Percentiles rank a stretch among this genome's conserved stretches.
Evolutionary conservation across 2,888 invertebrate species (phyloP).

Genomic region (Drosophila parthenogenetica): DNA sequence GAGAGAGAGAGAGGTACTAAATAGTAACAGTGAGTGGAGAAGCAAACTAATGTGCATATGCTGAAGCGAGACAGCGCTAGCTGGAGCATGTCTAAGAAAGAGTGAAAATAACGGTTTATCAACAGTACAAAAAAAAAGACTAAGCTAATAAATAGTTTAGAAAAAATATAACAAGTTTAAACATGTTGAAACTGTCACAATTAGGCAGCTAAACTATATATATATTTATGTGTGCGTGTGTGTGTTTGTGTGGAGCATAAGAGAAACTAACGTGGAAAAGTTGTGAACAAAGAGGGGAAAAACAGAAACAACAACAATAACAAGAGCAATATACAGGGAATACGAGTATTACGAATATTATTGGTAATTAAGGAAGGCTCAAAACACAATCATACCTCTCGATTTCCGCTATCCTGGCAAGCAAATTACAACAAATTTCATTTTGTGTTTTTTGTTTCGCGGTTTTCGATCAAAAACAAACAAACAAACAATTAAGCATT

Average conservation of each 20-base stretch:
- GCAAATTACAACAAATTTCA: constrained; percentile 85
- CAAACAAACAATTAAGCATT: constrained; percentile 57
- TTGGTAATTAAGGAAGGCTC: constrained; percentile 63
- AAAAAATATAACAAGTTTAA: not conserved
- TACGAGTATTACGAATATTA: constrained; percentile 26
- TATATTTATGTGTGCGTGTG: not conserved
- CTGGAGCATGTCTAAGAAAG: constrained; percentile 32
- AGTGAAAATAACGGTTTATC: constrained; percentile 18
- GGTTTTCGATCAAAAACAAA: constrained; percentile 79
- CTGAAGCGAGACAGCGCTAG: constrained; percentile 36
- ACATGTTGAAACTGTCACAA: not conserved
- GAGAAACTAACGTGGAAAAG: not conserved
- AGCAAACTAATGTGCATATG: constrained; percentile 22
- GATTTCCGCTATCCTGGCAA: constrained; percentile 90
- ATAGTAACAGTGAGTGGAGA: constrained; percentile 18
- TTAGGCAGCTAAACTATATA: not conserved
- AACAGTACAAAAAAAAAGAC: constrained; percentile 20
- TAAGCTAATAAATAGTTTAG: constrained; percentile 1
- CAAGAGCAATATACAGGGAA: constrained; percentile 14
- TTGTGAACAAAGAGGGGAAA: not conserved
- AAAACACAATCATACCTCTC: constrained; percentile 87
- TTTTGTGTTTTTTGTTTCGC: constrained; percentile 72
- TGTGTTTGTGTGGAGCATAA: too few relatives aligned
- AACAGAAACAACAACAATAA: constrained; percentile 21
- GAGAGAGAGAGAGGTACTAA: constrained; percentile 6